Percentiles rank a stretch among this genome's conserved stretches.
These are phyloP conservation scores for Myopa tessellatipennis DNA, from an alignment of 2,888 invertebrate genomes.

Conservation along the genomic window DNA sequence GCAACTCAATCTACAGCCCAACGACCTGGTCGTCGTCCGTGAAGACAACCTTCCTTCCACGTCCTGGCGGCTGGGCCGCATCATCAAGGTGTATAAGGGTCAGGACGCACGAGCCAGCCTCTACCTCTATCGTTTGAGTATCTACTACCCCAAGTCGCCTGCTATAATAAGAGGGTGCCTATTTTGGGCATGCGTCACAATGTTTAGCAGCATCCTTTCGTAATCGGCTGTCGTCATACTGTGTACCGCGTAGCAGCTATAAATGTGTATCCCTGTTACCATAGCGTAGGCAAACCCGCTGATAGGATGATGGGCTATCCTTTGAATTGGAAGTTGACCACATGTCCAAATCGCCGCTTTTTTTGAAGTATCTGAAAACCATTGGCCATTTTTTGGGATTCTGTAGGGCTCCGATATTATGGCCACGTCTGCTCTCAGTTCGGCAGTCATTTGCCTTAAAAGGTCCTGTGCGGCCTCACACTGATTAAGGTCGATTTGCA, in stretches of 20 bases:
- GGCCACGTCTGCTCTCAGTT: not conserved
- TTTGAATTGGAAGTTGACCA: not conserved
- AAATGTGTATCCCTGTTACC: not conserved
- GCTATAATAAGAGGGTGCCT: not conserved
- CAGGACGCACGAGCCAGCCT: no score
- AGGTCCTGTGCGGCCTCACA: not conserved
- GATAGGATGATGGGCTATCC: not conserved
- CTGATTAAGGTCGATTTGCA: not conserved
- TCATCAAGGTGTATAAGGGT: no score
- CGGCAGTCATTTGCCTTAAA: not conserved
- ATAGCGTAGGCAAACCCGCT: not conserved
- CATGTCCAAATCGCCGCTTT: slow-evolving; percentile 3
- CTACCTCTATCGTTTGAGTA: slow-evolving; percentile 1
- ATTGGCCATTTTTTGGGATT: not conserved
- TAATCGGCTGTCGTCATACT: not conserved
- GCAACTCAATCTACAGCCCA: no score
- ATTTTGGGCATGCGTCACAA: not conserved
- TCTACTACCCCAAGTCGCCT: slow-evolving; percentile 3
- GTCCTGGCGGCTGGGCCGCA: no score
- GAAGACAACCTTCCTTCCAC: no score
- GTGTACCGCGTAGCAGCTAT: not conserved
- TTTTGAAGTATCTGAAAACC: not conserved
- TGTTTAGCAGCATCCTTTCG: not conserved
- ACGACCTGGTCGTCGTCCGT: no score
- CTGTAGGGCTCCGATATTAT: not conserved